Evolutionary conservation across 2,888 invertebrate species (phyloP).

Genomic region (Lymantria dispar): DNA sequence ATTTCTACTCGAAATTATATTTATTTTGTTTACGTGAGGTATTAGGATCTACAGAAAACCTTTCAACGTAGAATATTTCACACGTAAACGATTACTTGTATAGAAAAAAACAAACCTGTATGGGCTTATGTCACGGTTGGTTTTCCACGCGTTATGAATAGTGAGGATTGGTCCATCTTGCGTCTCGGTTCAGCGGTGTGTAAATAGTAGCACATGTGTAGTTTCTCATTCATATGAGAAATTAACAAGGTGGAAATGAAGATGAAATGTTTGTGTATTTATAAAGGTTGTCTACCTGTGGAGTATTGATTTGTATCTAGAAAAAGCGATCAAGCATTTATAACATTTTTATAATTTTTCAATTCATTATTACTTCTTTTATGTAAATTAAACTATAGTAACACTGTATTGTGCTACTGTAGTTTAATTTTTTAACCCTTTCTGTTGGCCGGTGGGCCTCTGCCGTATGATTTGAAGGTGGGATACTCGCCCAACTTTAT

Average conservation of each 20-base stretch:
- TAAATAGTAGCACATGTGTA: conserved; percentile 32
- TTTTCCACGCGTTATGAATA: conserved; percentile 34
- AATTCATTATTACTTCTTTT: too few relatives aligned
- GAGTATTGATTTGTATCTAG: not conserved
- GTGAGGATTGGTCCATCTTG: conserved; percentile 29
- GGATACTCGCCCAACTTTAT: too few relatives aligned
- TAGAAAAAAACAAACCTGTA: conserved; percentile 2
- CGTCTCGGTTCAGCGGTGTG: conserved; percentile 24
- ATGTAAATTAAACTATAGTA: too few relatives aligned
- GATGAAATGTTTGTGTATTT: conserved; percentile 3
- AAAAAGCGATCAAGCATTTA: too few relatives aligned
- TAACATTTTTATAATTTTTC: too few relatives aligned
- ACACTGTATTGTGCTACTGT: too few relatives aligned
- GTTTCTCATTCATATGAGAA: conserved; percentile 30
- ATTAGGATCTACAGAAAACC: not conserved
- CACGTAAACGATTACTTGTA: not conserved
- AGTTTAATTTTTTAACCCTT: too few relatives aligned
- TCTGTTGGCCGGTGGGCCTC: too few relatives aligned
- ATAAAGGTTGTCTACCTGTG: conserved; percentile 7
- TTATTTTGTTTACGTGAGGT: not conserved
- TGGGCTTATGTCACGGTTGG: conserved; percentile 23
- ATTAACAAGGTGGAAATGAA: conserved; percentile 27
- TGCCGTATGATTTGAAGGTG: too few relatives aligned
- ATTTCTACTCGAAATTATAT: not conserved
- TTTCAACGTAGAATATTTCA: not conserved